A percentile compares a stretch with the other conserved stretches of the same genome.
phyloP scores from a whole-genome alignment of 2,888 invertebrate genomes.

The Chouioia cunea region DNA sequence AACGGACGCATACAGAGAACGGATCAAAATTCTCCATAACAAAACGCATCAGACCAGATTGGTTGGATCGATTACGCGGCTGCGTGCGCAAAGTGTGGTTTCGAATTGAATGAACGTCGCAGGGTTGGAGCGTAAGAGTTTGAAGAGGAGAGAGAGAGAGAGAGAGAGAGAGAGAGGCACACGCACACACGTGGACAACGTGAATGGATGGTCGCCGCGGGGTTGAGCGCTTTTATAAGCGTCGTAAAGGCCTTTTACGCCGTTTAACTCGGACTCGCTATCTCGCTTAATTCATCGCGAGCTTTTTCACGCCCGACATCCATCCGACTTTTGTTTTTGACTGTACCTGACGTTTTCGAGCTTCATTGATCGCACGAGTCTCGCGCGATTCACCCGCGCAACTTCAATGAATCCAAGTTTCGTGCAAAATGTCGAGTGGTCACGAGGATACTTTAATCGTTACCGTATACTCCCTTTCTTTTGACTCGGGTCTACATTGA shows the following conservation, averaged over 20 bases:
- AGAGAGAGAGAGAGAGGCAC: not conserved
- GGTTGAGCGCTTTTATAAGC: constrained; percentile 25
- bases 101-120: constrained; percentile 31
- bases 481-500: too few relatives aligned
- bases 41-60: too few relatives aligned
- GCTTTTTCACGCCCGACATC: constrained; percentile 2
- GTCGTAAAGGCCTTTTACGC: constrained; percentile 35
- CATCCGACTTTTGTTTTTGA: too few relatives aligned
- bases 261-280: not conserved
- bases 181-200: constrained; percentile 2
- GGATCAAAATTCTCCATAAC: not conserved
- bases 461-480: too few relatives aligned
- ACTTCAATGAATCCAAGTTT: too few relatives aligned
- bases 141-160: not conserved
- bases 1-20: not conserved
- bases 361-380: too few relatives aligned
- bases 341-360: too few relatives aligned
- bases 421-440: too few relatives aligned
- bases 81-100: constrained; percentile 13
- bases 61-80: not conserved
- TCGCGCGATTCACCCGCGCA: too few relatives aligned
- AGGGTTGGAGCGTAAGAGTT: not conserved
- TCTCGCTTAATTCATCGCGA: not conserved
- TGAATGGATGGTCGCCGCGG: constrained; percentile 11
- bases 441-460: too few relatives aligned